phyloP scores from a whole-genome alignment of 1,140 invertebrate genomes.

The Apocrypta bakeri region DNA sequence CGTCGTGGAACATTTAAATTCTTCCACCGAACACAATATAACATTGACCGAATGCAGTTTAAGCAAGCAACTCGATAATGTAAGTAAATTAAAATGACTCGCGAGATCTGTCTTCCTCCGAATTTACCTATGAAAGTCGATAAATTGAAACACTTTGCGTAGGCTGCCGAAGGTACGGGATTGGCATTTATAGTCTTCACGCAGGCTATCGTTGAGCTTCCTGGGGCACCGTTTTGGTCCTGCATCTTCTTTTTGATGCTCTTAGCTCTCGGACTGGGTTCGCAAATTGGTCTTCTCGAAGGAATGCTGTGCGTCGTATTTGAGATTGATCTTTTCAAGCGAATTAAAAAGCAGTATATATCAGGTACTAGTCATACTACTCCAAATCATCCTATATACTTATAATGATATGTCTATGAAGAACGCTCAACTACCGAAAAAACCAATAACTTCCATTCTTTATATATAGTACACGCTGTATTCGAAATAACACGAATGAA shows the following conservation, averaged over 20 bases:
- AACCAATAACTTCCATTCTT: too few relatives aligned
- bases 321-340: slow-evolving; percentile 92
- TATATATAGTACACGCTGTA: too few relatives aligned
- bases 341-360: slow-evolving; percentile 89
- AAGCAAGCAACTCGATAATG: slow-evolving; percentile 82
- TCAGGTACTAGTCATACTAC: slow-evolving; percentile 83
- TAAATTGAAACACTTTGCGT: too few relatives aligned
- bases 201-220: slow-evolving; percentile 92
- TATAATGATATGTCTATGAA: too few relatives aligned
- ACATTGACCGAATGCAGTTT: slow-evolving; percentile 80
- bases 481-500: too few relatives aligned
- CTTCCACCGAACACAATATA: slow-evolving; percentile 61
- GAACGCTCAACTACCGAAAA: too few relatives aligned
- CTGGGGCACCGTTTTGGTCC: slow-evolving; percentile 93
- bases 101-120: too few relatives aligned
- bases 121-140: too few relatives aligned
- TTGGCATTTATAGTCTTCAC: slow-evolving; percentile 94
- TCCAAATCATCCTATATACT: too few relatives aligned
- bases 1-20: slow-evolving; percentile 70
- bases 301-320: slow-evolving; percentile 95
- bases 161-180: slow-evolving; percentile 95
- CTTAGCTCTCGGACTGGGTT: slow-evolving; percentile 90
- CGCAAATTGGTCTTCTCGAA: slow-evolving; percentile 93
- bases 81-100: too few relatives aligned
- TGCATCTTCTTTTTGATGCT: slow-evolving; percentile 96